Evolutionary conservation across 2,888 invertebrate genomes (phyloP).

Genomic region (Idaea biselata): DNA sequence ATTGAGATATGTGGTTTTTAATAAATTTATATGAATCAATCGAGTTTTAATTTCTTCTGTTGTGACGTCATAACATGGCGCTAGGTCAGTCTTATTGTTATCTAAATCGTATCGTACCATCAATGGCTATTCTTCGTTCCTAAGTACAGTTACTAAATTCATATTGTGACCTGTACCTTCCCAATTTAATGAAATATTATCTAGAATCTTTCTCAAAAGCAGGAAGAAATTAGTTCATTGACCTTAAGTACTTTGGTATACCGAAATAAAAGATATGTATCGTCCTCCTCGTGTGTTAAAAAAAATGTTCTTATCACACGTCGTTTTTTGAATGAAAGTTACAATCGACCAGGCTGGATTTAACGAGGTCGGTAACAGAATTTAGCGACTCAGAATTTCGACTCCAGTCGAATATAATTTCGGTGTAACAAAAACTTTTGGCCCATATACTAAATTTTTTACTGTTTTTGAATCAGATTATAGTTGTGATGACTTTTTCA

Average conservation of each 20-base stretch:
- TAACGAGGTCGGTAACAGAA: background rate
- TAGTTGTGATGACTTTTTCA: slow-evolving; percentile 29
- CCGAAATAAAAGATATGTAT: background rate
- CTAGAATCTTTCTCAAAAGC: slow-evolving; percentile 16
- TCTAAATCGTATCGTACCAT: background rate
- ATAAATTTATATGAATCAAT: too few species aligned
- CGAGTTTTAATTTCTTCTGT: too few species aligned
- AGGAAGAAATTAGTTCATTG: background rate
- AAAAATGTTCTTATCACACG: background rate
- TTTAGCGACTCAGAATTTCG: background rate
- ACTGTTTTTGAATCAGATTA: background rate
- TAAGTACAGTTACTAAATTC: background rate
- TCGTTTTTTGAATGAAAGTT: too few species aligned
- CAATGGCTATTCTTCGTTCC: background rate
- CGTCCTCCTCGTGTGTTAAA: background rate
- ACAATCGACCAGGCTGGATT: too few species aligned
- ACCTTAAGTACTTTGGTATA: background rate
- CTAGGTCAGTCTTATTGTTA: background rate
- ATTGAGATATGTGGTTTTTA: too few species aligned
- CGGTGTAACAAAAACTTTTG: too few species aligned
- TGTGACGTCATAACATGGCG: too few species aligned
- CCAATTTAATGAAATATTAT: slow-evolving; percentile 35
- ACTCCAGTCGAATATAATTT: background rate
- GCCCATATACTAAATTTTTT: background rate
- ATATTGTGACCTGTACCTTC: slow-evolving; percentile 15